Evolutionary conservation across 2,888 invertebrate species (phyloP).

Genomic region (Branchellion lobata): DNA sequence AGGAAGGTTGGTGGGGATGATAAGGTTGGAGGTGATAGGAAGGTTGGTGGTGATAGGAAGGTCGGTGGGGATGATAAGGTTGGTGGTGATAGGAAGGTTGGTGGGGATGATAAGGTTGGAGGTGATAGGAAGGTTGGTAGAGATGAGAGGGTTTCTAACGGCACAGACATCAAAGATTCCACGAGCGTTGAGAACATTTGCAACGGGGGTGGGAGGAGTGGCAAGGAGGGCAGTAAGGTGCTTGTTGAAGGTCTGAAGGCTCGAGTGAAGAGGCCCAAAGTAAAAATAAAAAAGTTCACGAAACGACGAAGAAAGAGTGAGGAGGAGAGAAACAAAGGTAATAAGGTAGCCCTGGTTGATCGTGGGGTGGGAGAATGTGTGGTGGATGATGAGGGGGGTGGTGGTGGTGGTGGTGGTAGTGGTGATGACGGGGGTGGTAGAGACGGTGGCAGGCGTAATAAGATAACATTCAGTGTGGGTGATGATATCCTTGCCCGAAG

Average conservation of each 20-base stretch:
- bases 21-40: background rate
- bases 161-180: background rate
- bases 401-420: background rate
- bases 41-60: constrained; percentile 35
- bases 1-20: constrained; percentile 30
- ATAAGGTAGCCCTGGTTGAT: too few relatives aligned
- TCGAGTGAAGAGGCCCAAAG: background rate
- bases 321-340: constrained; percentile 1
- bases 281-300: background rate
- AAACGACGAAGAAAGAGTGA: background rate
- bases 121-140: constrained; percentile 10
- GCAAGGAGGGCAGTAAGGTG: background rate
- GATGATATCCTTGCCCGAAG: too few relatives aligned
- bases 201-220: background rate
- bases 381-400: background rate
- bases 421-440: constrained; percentile 12
- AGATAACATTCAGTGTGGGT: background rate
- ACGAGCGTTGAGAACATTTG: too few relatives aligned
- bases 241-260: too few relatives aligned
- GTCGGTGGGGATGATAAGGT: background rate
- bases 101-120: background rate
- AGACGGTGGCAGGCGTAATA: background rate
- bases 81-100: background rate
- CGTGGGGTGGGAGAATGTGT: too few relatives aligned
- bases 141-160: background rate